phyloP scores from a whole-genome alignment of 2,888 invertebrate species.

The Scaptodrosophila latifasciaeformis region DNA sequence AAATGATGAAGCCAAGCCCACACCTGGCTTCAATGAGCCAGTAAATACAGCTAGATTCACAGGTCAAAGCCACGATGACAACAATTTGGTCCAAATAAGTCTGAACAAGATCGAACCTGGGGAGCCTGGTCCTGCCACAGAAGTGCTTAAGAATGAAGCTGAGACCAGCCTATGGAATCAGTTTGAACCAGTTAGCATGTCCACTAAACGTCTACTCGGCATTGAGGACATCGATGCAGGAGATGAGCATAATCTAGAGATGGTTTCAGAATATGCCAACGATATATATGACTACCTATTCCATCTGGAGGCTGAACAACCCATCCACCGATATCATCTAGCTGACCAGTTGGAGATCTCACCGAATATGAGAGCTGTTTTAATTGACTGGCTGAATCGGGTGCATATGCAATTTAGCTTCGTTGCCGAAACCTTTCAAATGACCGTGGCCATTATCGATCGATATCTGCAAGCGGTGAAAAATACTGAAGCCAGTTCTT shows the following conservation, averaged over 20 bases:
- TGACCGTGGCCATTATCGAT: constrained; percentile 90
- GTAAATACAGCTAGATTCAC: constrained; percentile 13
- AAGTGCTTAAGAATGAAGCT: constrained; percentile 2
- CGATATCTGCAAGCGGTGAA: constrained; percentile 81
- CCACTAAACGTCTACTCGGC: constrained; percentile 41
- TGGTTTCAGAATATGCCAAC: constrained; percentile 88
- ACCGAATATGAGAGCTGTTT: too few species aligned
- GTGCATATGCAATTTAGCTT: constrained; percentile 90
- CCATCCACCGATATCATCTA: too few species aligned
- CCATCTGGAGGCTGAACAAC: too few species aligned
- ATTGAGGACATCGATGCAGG: constrained; percentile 84
- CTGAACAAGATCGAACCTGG: too few species aligned
- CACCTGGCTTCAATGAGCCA: not conserved
- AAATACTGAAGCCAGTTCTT: constrained; percentile 80
- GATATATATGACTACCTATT: constrained; percentile 91
- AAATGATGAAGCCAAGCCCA: not conserved
- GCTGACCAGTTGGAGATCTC: too few species aligned
- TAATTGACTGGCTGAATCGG: constrained; percentile 97
- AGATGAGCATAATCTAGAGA: constrained; percentile 83
- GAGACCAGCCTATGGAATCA: too few species aligned
- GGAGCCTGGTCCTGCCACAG: constrained; percentile 39
- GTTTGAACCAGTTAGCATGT: too few species aligned
- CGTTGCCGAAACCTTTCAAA: constrained; percentile 89
- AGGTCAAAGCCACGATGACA: constrained; percentile 55
- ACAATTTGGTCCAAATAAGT: constrained; percentile 57